Conservation (phyloP, 2,113 vertebrate genomes). For the Alaudala cheleensis region DNA sequence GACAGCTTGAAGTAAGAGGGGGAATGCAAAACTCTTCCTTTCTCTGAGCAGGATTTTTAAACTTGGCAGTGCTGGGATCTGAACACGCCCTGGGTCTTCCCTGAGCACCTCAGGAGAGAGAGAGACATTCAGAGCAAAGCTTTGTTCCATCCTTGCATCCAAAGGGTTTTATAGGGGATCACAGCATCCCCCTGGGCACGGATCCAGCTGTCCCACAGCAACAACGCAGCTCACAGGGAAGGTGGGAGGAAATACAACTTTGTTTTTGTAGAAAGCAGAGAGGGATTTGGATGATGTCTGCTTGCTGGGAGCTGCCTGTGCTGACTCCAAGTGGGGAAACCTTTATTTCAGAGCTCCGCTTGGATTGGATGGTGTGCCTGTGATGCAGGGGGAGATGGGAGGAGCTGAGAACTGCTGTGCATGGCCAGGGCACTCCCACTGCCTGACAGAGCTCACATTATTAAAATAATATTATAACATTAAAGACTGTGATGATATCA, state of each 20-base stretch:
- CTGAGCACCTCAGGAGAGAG: neutral
- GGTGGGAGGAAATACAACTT: neutral
- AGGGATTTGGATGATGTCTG: neutral
- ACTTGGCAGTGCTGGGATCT: neutral
- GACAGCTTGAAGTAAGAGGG: neutral
- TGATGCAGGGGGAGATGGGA: neutral
- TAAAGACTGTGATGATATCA: neutral
- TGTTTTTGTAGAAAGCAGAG: neutral
- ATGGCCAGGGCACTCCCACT: neutral
- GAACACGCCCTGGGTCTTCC: neutral
- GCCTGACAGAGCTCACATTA: neutral
- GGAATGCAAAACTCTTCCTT: neutral
- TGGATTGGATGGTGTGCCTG: accelerated
- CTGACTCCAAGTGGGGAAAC: neutral
- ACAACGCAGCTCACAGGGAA: neutral
- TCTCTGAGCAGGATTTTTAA: neutral
- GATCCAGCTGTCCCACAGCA: neutral
- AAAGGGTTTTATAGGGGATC: neutral
- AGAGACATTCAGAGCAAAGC: neutral
- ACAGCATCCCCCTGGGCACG: neutral
- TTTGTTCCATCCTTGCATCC: neutral
- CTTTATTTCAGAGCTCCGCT: neutral
- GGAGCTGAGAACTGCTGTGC: neutral
- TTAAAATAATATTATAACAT: neutral
- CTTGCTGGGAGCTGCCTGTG: neutral